Evolutionary conservation across 2,888 invertebrate species (phyloP).

Genomic region (Synanthedon tipuliformis): DNA sequence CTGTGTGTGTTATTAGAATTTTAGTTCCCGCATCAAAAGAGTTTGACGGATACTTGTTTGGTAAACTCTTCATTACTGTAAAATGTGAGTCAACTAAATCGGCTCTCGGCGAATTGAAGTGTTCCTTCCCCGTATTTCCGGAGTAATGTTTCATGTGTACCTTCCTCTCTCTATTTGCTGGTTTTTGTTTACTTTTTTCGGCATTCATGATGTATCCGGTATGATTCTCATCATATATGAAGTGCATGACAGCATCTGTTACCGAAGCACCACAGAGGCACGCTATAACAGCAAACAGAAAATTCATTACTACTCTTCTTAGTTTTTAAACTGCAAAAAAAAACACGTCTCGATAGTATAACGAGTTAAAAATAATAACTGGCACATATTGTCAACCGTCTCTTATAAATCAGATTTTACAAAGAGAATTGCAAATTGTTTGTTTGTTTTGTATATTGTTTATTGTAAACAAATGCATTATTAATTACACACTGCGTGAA

Average conservation of each 20-base stretch:
- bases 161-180: too few species aligned
- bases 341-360: too few species aligned
- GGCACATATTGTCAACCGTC: too few species aligned
- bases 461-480: too few species aligned
- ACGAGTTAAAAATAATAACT: too few species aligned
- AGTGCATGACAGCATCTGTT: constrained; percentile 21
- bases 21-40: background rate
- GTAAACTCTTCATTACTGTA: constrained; percentile 18
- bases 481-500: too few species aligned
- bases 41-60: background rate
- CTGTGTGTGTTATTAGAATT: background rate
- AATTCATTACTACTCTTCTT: too few species aligned
- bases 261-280: constrained; percentile 21
- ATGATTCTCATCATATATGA: constrained; percentile 27
- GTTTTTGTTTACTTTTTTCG: background rate
- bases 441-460: constrained; percentile 9
- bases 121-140: constrained; percentile 4
- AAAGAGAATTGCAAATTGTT: constrained; percentile 1
- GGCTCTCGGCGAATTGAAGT: constrained; percentile 19
- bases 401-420: too few species aligned
- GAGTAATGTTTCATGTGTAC: too few species aligned
- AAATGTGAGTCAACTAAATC: constrained; percentile 31
- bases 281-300: constrained; percentile 12
- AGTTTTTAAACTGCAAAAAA: too few species aligned
- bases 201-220: constrained; percentile 23